Percentiles rank a stretch among this genome's conserved stretches.
These are phyloP conservation scores for Chiridota heheva DNA, from an alignment of 35 echinoderm and acorn worm genomes.

Conservation along the genomic window DNA sequence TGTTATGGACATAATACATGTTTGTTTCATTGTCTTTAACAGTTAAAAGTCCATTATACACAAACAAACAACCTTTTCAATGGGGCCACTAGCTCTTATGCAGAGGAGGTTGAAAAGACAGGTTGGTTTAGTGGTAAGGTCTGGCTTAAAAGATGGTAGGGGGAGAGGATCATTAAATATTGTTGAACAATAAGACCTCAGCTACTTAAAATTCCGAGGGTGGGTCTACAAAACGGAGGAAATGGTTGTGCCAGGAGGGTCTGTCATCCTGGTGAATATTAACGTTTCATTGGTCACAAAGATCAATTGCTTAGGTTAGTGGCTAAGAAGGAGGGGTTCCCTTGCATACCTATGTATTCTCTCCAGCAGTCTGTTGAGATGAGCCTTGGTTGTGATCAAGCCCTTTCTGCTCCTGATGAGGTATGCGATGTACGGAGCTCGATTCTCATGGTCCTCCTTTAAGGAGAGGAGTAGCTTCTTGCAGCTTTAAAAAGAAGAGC, in stretches of 20 bases:
- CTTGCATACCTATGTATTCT: slow-evolving; percentile 74
- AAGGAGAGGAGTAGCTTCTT: slow-evolving; percentile 69
- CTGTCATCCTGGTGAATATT: too few relatives aligned
- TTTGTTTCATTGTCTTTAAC: neutral
- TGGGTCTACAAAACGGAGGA: too few relatives aligned
- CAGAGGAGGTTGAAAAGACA: too few relatives aligned
- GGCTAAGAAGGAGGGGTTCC: too few relatives aligned
- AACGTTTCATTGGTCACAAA: too few relatives aligned
- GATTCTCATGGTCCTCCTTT: slow-evolving; percentile 71
- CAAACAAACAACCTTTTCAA: neutral
- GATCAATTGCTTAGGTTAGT: too few relatives aligned
- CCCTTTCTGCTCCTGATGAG: slow-evolving; percentile 72
- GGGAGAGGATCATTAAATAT: too few relatives aligned
- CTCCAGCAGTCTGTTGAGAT: slow-evolving; percentile 71
- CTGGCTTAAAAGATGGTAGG: too few relatives aligned
- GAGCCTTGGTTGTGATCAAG: slow-evolving; percentile 70
- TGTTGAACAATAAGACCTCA: too few relatives aligned
- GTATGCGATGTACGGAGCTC: slow-evolving; percentile 86
- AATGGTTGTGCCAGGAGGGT: too few relatives aligned
- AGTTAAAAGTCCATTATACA: neutral
- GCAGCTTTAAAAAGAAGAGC: slow-evolving; percentile 43
- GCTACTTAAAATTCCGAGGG: too few relatives aligned
- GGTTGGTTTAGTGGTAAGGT: too few relatives aligned
- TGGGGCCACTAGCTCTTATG: neutral
- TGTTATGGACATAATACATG: neutral